Conservation (phyloP, 1,140 invertebrate genomes). For the Caenorhabditis briggsae region DNA sequence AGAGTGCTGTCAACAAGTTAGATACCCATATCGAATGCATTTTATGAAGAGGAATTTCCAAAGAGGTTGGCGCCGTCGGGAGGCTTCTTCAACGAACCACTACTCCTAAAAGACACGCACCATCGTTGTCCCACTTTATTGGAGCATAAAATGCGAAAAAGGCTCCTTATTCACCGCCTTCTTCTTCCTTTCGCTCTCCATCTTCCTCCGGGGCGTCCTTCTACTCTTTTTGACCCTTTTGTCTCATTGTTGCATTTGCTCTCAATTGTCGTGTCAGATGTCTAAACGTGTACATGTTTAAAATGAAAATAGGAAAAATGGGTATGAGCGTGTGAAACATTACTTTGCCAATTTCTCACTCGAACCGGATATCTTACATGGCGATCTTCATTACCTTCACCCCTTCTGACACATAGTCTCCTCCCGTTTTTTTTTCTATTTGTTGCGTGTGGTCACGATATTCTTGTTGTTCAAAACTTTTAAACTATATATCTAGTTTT, state of each 20-base stretch:
- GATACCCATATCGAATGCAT: constrained; percentile 28
- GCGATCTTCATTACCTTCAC: constrained; percentile 42
- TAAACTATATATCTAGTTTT: neutral
- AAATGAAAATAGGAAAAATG: neutral
- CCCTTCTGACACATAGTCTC: neutral
- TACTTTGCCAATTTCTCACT: constrained; percentile 29
- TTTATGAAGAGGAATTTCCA: neutral
- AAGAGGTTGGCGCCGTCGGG: neutral
- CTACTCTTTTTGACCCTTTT: constrained; percentile 7
- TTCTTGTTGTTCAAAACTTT: constrained; percentile 42
- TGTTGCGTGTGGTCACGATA: constrained; percentile 6
- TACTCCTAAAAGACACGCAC: constrained; percentile 33
- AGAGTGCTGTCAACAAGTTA: constrained; percentile 22
- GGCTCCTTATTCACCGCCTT: constrained; percentile 51
- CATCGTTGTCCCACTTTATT: constrained; percentile 54
- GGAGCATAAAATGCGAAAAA: constrained; percentile 54
- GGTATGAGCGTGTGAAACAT: constrained; percentile 44
- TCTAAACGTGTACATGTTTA: constrained; percentile 46
- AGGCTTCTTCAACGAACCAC: constrained; percentile 29
- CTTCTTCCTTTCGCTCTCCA: neutral
- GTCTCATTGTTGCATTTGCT: constrained; percentile 54
- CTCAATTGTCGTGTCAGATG: constrained; percentile 51
- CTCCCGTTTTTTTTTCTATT: constrained; percentile 1
- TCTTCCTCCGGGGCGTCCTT: neutral
- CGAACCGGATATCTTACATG: constrained; percentile 45